phyloP scores from a whole-genome alignment of 2,888 invertebrate genomes.

The Ophraella communa region DNA sequence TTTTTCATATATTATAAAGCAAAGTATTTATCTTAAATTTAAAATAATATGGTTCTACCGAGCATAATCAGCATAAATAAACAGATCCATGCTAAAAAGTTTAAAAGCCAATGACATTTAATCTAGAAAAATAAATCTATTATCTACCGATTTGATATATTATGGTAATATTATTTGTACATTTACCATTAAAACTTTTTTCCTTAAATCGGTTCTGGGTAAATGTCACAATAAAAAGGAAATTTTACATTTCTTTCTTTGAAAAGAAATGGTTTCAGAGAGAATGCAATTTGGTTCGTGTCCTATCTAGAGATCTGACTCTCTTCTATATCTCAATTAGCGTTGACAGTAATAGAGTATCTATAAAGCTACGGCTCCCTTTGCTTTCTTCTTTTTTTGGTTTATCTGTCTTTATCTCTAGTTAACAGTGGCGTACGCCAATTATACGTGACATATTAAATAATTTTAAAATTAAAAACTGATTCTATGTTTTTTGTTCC shows the following conservation, averaged over 20 bases:
- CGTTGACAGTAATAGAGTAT: constrained; percentile 50
- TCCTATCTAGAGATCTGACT: constrained; percentile 39
- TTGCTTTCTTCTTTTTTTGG: constrained; percentile 8
- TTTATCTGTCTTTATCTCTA: constrained; percentile 1
- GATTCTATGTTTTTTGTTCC: too few species aligned
- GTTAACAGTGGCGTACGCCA: not conserved
- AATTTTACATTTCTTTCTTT: constrained; percentile 41
- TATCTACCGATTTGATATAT: not conserved
- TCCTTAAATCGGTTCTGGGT: constrained; percentile 8
- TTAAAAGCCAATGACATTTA: too few species aligned
- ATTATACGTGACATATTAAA: too few species aligned
- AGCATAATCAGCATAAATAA: too few species aligned
- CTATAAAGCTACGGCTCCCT: constrained; percentile 8
- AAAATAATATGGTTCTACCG: too few species aligned
- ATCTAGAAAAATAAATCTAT: not conserved
- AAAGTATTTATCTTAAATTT: too few species aligned
- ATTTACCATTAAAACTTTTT: not conserved
- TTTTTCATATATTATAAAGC: too few species aligned
- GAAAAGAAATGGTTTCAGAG: constrained; percentile 40
- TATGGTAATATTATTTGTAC: not conserved
- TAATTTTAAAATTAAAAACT: too few species aligned
- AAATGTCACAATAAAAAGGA: constrained; percentile 43
- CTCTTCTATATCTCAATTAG: constrained; percentile 48
- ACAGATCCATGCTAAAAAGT: too few species aligned
- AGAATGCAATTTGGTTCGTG: constrained; percentile 49